These are phyloP conservation scores for Cantharis nigra DNA, from an alignment of 2,888 invertebrate genomes.

Conservation along the genomic window DNA sequence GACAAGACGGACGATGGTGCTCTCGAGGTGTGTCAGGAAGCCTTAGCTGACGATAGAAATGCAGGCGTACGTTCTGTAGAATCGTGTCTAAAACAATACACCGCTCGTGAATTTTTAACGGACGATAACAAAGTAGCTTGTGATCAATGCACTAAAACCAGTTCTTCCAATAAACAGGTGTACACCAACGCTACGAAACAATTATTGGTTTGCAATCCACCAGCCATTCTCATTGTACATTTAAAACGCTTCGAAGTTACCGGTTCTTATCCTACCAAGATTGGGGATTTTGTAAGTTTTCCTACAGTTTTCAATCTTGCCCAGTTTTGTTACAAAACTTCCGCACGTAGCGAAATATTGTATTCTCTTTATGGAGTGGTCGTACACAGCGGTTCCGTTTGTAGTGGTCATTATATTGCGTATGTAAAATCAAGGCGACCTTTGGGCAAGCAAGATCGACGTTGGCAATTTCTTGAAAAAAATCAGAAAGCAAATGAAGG, in stretches of 20 bases:
- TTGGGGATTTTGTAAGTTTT: slow-evolving; percentile 85
- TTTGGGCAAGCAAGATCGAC: slow-evolving; percentile 61
- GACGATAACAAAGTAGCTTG: slow-evolving; percentile 94
- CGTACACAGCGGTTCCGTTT: slow-evolving; percentile 90
- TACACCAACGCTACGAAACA: slow-evolving; percentile 84
- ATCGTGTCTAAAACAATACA: slow-evolving; percentile 92
- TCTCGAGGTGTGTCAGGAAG: slow-evolving; percentile 53
- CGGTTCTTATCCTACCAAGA: slow-evolving; percentile 73
- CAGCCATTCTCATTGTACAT: slow-evolving; percentile 92
- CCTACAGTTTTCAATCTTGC: slow-evolving; percentile 84
- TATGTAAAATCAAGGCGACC: slow-evolving; percentile 82
- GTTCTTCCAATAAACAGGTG: slow-evolving; percentile 70
- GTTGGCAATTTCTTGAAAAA: slow-evolving; percentile 74
- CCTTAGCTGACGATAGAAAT: slow-evolving; percentile 72
- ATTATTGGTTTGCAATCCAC: slow-evolving; percentile 86
- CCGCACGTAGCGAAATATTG: slow-evolving; percentile 62
- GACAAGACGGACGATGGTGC: slow-evolving; percentile 21
- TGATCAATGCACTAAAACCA: slow-evolving; percentile 80
- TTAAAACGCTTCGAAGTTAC: slow-evolving; percentile 83
- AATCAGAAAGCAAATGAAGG: slow-evolving; percentile 46
- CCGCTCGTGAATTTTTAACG: slow-evolving; percentile 84
- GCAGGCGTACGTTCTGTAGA: slow-evolving; percentile 81
- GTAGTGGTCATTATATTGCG: slow-evolving; percentile 91
- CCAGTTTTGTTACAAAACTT: slow-evolving; percentile 79
- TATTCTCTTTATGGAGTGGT: slow-evolving; percentile 95